phyloP scores from a whole-genome alignment of 2,888 invertebrate genomes.

The Aphrophora alni region DNA sequence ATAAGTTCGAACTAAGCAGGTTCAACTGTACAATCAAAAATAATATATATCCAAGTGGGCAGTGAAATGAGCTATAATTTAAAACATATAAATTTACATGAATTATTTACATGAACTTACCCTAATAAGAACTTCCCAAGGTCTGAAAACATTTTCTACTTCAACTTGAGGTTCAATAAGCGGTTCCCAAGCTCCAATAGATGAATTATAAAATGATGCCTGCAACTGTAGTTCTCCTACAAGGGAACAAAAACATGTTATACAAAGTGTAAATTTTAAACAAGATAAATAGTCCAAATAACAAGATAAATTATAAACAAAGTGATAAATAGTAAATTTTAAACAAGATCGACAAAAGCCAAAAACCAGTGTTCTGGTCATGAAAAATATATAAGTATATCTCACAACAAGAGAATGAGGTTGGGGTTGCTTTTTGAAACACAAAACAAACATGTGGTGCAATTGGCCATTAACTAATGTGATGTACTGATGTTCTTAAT shows the following conservation, averaged over 20 bases:
- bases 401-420: no score
- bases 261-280: background rate
- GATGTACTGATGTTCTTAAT: no score
- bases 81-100: background rate
- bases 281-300: background rate
- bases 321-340: background rate
- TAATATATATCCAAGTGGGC: no score
- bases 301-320: no score
- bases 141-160: conserved; percentile 69
- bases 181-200: conserved; percentile 81
- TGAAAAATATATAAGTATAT: background rate
- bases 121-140: conserved; percentile 75
- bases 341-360: background rate
- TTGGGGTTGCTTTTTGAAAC: no score
- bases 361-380: no score
- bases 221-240: conserved; percentile 59
- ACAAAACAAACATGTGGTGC: no score
- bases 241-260: conserved; percentile 12
- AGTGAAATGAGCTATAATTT: no score
- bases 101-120: conserved; percentile 53
- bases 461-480: no score
- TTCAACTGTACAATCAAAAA: no score
- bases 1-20: no score
- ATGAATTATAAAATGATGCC: conserved; percentile 71
- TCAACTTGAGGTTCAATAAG: conserved; percentile 76